These are phyloP conservation scores for Tribolium castaneum DNA, from an alignment of 1,140 invertebrate species.

Conservation along the genomic window DNA sequence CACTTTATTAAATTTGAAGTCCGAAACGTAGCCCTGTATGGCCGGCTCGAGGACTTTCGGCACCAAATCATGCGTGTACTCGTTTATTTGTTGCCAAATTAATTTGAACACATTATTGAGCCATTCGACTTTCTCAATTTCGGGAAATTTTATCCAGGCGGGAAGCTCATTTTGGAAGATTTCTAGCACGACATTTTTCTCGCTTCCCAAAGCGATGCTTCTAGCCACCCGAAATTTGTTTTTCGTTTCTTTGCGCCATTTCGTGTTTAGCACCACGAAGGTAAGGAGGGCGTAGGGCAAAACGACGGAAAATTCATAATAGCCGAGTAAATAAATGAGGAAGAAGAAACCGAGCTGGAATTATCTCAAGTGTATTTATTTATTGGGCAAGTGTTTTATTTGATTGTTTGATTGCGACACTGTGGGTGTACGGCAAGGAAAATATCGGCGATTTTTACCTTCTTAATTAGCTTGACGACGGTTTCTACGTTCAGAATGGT, in stretches of 20 bases:
- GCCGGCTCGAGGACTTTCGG: constrained; percentile 39
- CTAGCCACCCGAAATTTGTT: constrained; percentile 7
- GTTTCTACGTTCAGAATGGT: neutral
- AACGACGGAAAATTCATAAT: neutral
- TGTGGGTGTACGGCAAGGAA: neutral
- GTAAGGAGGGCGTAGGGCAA: neutral
- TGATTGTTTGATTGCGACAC: neutral
- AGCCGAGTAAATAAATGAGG: neutral
- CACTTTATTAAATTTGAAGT: constrained; percentile 49
- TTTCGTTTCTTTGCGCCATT: neutral
- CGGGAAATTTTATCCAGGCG: constrained; percentile 53
- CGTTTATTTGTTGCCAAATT: constrained; percentile 51
- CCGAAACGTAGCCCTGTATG: constrained; percentile 46
- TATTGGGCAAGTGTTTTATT: neutral
- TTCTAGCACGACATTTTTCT: constrained; percentile 47
- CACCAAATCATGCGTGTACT: constrained; percentile 46
- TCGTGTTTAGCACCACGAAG: neutral
- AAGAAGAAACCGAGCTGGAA: constrained; percentile 1
- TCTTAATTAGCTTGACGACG: neutral
- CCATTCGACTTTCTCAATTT: constrained; percentile 54
- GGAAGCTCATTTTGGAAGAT: constrained; percentile 44
- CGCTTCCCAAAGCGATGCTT: constrained; percentile 37
- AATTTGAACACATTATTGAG: constrained; percentile 52
- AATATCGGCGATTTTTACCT: neutral
- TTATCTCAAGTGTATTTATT: neutral